phyloP scores from a whole-genome alignment of 2,113 vertebrate genomes.

The Genyomyrus donnyi region DNA sequence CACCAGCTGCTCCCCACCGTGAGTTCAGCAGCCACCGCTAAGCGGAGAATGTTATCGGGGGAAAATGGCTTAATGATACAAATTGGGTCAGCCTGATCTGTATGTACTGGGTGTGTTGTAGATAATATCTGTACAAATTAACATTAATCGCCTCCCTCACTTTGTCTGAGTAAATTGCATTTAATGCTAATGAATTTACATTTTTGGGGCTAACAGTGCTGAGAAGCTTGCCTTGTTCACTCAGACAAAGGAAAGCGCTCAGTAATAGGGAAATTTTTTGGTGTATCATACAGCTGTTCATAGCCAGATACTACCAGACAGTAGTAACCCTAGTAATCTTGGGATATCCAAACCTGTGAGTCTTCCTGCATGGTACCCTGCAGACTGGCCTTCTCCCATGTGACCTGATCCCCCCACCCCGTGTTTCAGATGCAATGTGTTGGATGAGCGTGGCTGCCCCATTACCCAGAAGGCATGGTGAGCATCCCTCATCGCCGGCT shows the following conservation, averaged over 20 bases:
- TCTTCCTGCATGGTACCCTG: background rate
- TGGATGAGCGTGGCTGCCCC: slow-evolving; percentile 80
- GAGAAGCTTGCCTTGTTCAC: background rate
- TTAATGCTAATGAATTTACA: background rate
- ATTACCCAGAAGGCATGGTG: slow-evolving; percentile 79
- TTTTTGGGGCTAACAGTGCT: background rate
- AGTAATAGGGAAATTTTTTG: background rate
- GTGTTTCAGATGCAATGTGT: slow-evolving; percentile 68
- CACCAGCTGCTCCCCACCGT: slow-evolving; percentile 87
- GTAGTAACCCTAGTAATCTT: background rate
- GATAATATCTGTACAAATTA: background rate
- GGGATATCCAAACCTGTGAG: background rate
- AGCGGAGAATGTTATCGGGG: background rate
- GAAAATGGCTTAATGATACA: background rate
- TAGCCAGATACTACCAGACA: background rate
- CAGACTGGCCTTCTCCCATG: background rate
- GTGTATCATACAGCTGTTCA: background rate
- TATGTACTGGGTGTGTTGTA: background rate
- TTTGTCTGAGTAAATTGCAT: background rate
- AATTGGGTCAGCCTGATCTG: background rate
- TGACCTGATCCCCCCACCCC: background rate
- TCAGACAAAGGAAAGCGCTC: background rate
- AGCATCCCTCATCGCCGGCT: slow-evolving; percentile 14
- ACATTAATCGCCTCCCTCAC: background rate
- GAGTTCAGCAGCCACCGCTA: slow-evolving; percentile 45